A percentile compares a stretch with the other conserved stretches of the same genome.
phyloP scores from a whole-genome alignment of 2,888 invertebrate species.

The Agrotis exclamationis region DNA sequence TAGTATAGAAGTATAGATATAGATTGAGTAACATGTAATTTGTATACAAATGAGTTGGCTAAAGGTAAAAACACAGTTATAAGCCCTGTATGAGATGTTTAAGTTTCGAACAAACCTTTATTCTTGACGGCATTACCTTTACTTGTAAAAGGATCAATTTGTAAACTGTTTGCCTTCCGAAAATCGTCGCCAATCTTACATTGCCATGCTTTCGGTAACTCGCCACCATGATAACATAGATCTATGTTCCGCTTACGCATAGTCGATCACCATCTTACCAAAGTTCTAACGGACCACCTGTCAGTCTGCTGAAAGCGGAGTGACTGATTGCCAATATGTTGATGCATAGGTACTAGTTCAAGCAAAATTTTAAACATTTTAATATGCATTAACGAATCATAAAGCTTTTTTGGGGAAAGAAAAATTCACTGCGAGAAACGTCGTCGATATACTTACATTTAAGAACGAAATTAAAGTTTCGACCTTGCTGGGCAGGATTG shows the following conservation, averaged over 20 bases:
- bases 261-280: neutral
- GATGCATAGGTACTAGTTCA: too few relatives aligned
- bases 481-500: too few relatives aligned
- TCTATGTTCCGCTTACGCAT: neutral
- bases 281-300: neutral
- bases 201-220: neutral
- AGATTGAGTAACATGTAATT: too few relatives aligned
- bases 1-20: too few relatives aligned
- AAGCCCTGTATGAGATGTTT: neutral
- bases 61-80: neutral
- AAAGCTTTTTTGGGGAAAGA: too few relatives aligned
- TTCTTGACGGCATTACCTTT: neutral
- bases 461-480: too few relatives aligned
- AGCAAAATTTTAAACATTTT: too few relatives aligned
- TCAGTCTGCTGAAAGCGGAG: neutral
- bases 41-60: neutral
- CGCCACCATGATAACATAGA: neutral
- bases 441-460: too few relatives aligned
- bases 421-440: too few relatives aligned
- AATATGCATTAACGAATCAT: too few relatives aligned
- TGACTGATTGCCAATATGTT: neutral
- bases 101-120: neutral
- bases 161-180: neutral
- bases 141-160: neutral
- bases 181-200: neutral